Evolutionary conservation across 2,888 invertebrate genomes (phyloP).

Genomic region (Epinotia bilunana): DNA sequence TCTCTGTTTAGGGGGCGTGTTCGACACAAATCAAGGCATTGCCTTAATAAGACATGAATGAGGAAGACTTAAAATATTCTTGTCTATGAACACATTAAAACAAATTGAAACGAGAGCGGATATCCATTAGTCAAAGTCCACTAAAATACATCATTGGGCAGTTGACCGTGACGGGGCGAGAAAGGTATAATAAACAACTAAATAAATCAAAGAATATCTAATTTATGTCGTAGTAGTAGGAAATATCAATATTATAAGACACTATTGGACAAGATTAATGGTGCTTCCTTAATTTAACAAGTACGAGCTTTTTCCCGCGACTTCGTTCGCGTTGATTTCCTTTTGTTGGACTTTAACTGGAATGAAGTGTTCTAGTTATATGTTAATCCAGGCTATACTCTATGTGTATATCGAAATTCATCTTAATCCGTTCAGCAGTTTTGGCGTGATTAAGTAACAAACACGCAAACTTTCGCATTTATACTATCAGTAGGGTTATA

Average conservation of each 20-base stretch:
- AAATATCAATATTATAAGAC: constrained; percentile 18
- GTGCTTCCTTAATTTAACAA: constrained; percentile 12
- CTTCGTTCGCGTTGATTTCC: too few species aligned
- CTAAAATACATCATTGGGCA: constrained; percentile 18
- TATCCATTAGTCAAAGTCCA: constrained; percentile 32
- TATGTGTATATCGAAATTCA: too few species aligned
- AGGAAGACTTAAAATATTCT: not conserved
- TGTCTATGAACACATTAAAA: constrained; percentile 3
- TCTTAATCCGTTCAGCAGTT: too few species aligned
- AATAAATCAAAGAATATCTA: constrained; percentile 11
- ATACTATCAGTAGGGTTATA: too few species aligned
- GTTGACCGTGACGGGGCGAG: constrained; percentile 18
- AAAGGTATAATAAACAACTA: constrained; percentile 22
- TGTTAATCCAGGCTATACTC: too few species aligned
- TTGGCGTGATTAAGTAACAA: too few species aligned
- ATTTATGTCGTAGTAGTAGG: constrained; percentile 26
- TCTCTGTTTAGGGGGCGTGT: too few species aligned
- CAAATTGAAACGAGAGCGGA: constrained; percentile 23
- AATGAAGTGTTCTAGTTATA: too few species aligned
- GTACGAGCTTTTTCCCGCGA: not conserved
- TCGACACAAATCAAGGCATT: too few species aligned
- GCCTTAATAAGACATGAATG: not conserved
- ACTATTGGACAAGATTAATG: constrained; percentile 22
- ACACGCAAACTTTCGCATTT: too few species aligned
- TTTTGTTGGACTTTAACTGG: too few species aligned